Conservation (phyloP, 2,888 invertebrate species). For the Athalia cordata region DNA sequence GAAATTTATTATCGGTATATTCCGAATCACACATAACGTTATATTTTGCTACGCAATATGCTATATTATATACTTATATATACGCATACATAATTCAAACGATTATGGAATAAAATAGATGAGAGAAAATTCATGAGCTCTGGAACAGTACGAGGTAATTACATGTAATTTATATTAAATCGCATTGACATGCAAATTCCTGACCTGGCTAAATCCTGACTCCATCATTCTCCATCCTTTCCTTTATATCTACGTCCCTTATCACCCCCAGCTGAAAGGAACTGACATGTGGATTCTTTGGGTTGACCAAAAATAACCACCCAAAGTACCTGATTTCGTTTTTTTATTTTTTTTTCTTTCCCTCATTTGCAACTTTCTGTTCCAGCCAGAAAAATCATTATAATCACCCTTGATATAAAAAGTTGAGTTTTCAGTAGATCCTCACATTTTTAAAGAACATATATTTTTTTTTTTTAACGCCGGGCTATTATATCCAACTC, state of each 20-base stretch:
- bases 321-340: no score
- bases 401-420: no score
- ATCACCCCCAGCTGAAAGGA: neutral
- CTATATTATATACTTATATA: slow-evolving; percentile 38
- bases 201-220: slow-evolving; percentile 58
- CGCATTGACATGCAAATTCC: slow-evolving; percentile 72
- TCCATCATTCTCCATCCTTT: slow-evolving; percentile 36
- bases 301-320: no score
- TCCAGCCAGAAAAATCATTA: no score
- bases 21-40: slow-evolving; percentile 2
- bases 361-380: no score
- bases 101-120: slow-evolving; percentile 62
- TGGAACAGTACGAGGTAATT: slow-evolving; percentile 68
- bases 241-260: slow-evolving; percentile 16
- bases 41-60: slow-evolving; percentile 7
- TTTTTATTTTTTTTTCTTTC: no score
- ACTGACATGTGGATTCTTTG: slow-evolving; percentile 1
- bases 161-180: slow-evolving; percentile 73
- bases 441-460: neutral
- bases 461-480: no score
- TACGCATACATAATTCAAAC: slow-evolving; percentile 48
- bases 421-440: neutral
- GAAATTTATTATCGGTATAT: slow-evolving; percentile 8
- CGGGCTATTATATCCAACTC: no score
- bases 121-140: slow-evolving; percentile 67